Base-by-base conservation (phyloP, 2,888 invertebrate genomes). In the Octodonta nipae region DNA sequence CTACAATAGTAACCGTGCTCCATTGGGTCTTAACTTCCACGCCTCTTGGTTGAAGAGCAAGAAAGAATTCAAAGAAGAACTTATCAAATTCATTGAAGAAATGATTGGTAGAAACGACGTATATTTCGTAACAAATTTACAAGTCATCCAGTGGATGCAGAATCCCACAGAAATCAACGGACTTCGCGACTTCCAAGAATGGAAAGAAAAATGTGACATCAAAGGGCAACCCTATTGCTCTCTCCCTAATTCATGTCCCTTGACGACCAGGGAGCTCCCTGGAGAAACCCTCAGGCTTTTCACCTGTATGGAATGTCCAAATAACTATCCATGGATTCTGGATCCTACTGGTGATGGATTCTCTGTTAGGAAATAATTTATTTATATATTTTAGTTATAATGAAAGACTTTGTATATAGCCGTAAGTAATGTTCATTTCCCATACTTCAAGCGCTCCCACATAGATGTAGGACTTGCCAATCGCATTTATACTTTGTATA, bases 251-350 rank as follows among this genome's bases (percentile, higher is more conserved):
- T 81, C 88, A 33, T 91, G 91, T 59, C 83, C 88, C 8, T 64
- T 89, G 48, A 87, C 78, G 27, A 89, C 89, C 37, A 70, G 88
- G 52, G 91, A 91, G 64, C 65, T 91, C 45, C 89, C 89, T 16
- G 89, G 89, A 40, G 89, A 91, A 64, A 88, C 86, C 28, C 72
- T 89, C 28, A 80, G 89, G 59, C 72, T 91, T 36, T 89, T 89
- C 69, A 91, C 91, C 34, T 91, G 91, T 64, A 86, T 89, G 83
- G 89, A 91, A 62, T 91, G 91, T 61, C 91, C 91, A 38, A 85
- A 88, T 60, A 87, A 89, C 65, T 91, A 91, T 58, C 91, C 91
- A 34, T 91, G 89, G 89, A 79, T 91, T 54, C 68, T 88, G 52
- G 89, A 91, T 66, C 89, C 89, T 42, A 89, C 89, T 54, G 91